Percentiles rank a stretch among this genome's conserved stretches.
Conservation (phyloP, 2,888 invertebrate species). For the Cataglyphis rosenhaueri region DNA sequence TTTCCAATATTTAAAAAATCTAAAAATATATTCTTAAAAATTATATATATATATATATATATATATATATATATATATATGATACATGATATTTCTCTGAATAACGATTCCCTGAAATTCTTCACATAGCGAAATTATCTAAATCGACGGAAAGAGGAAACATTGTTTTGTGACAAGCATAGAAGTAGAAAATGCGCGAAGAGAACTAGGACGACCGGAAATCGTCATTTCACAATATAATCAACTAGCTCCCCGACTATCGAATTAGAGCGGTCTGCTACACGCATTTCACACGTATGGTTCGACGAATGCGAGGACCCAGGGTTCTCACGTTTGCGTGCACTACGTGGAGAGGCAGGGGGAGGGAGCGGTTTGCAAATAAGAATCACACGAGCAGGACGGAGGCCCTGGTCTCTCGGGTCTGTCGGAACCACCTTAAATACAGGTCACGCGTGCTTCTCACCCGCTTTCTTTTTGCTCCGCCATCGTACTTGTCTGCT, state of each 20-base stretch:
- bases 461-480: conserved; percentile 61
- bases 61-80: no score
- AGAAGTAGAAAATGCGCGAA: conserved; percentile 4
- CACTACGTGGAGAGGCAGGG: conserved; percentile 53
- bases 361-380: conserved; percentile 72
- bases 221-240: conserved; percentile 34
- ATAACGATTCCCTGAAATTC: conserved; percentile 14
- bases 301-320: conserved; percentile 67
- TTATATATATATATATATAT: no score
- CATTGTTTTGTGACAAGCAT: not conserved
- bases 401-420: conserved; percentile 44
- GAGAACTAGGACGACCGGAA: conserved; percentile 41
- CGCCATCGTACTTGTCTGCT: conserved; percentile 73
- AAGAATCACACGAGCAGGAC: conserved; percentile 71
- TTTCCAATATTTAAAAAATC: not conserved
- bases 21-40: not conserved
- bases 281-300: conserved; percentile 57
- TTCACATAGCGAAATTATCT: conserved; percentile 25
- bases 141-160: conserved; percentile 24
- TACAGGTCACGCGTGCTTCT: conserved; percentile 83
- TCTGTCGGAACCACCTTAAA: conserved; percentile 80
- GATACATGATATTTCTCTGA: conserved; percentile 1
- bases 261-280: conserved; percentile 58
- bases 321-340: conserved; percentile 82
- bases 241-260: conserved; percentile 44